Percentiles rank a stretch among this genome's conserved stretches.
phyloP scores from a whole-genome alignment of 1,140 invertebrate genomes.

The Drosophila sproati region DNA sequence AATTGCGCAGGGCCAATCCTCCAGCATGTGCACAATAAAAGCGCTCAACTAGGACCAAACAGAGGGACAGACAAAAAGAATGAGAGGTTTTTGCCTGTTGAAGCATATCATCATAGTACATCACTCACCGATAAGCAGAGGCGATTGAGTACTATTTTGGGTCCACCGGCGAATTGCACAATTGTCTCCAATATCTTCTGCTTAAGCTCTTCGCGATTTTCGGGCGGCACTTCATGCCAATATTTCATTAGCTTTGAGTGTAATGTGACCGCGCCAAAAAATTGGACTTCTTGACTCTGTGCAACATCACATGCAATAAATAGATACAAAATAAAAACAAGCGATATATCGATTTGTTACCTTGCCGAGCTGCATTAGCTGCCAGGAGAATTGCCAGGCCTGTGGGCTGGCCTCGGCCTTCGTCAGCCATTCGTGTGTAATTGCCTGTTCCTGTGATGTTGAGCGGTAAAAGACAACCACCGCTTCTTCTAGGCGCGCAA shows the following conservation, averaged over 20 bases:
- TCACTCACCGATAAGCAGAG: conserved; percentile 93
- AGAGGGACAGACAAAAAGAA: neutral
- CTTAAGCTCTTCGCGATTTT: conserved; percentile 90
- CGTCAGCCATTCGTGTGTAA: conserved; percentile 93
- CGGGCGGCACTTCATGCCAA: conserved; percentile 93
- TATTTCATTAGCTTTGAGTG: conserved; percentile 94
- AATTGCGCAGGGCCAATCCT: conserved; percentile 88
- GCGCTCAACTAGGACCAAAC: conserved; percentile 86
- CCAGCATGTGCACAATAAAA: conserved; percentile 89
- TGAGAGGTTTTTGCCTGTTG: neutral
- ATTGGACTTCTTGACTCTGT: conserved; percentile 94
- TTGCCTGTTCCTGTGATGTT: conserved; percentile 87
- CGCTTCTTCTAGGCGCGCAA: conserved; percentile 74
- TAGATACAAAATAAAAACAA: neutral
- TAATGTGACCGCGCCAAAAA: conserved; percentile 95
- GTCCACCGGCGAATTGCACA: conserved; percentile 90
- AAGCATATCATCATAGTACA: neutral
- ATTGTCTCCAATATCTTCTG: conserved; percentile 91
- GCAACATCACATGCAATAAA: neutral
- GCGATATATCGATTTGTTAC: conserved; percentile 84
- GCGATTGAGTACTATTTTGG: conserved; percentile 93
- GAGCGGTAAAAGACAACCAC: conserved; percentile 79
- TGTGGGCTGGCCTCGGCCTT: conserved; percentile 91
- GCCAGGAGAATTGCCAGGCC: conserved; percentile 96
- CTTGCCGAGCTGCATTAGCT: conserved; percentile 91